Percentiles rank a stretch among this genome's conserved stretches.
phyloP scores from a whole-genome alignment of 2,797 vertebrate genomes.

The Thaleichthys pacificus region DNA sequence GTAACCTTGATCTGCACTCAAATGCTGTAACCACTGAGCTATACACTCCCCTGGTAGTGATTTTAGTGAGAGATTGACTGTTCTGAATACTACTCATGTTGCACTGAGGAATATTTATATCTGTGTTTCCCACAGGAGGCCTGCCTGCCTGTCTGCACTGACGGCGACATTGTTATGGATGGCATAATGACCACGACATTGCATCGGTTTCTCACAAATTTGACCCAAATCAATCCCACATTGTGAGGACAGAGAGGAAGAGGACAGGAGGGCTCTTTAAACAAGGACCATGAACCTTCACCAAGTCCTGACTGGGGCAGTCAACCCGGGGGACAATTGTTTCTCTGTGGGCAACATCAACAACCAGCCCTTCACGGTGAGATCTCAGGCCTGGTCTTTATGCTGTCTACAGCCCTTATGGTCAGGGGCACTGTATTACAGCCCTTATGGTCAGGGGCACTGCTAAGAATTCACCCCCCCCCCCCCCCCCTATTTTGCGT shows the following conservation, averaged over 20 bases:
- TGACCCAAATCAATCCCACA: conserved; percentile 45
- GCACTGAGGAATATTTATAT: not conserved
- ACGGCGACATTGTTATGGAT: not conserved
- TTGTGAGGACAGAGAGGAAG: conserved; percentile 48
- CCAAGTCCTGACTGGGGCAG: conserved; percentile 95
- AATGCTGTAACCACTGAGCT: not conserved
- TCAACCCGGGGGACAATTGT: conserved; percentile 95
- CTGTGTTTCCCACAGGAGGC: conserved; percentile 24
- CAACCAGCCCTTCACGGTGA: conserved; percentile 92
- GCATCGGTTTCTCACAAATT: conserved; percentile 52
- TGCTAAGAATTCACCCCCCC: too few species aligned
- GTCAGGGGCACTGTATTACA: not conserved
- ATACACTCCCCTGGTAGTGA: not conserved
- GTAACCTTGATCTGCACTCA: too few species aligned
- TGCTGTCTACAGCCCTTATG: not conserved
- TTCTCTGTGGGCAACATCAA: conserved; percentile 90
- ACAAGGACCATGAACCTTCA: conserved; percentile 88
- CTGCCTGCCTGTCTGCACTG: conserved; percentile 17
- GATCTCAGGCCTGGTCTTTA: conserved; percentile 6
- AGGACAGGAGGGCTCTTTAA: conserved; percentile 9
- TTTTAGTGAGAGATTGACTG: not conserved
- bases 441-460: too few species aligned
- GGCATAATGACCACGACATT: conserved; percentile 45
- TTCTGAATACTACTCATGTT: too few species aligned
- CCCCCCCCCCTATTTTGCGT: too few species aligned